Base-by-base conservation (phyloP, 2,113 vertebrate species). In the Cisticola juncidis region DNA sequence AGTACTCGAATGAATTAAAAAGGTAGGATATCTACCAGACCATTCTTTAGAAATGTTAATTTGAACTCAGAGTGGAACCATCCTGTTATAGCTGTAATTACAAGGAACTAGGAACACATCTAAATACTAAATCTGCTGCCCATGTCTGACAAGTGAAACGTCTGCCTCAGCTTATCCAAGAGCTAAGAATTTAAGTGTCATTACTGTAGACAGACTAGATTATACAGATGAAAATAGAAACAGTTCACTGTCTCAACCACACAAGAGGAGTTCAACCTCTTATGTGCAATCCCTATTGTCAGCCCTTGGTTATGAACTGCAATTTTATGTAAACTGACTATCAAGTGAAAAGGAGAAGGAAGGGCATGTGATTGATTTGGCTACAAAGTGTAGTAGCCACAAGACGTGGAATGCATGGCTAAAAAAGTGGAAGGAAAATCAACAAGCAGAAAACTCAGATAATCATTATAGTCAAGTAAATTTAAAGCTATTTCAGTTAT, bases 401-500 rank as follows among this genome's bases (percentile, higher is more conserved):
- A 1, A 26, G 17, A 69, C 13, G 77, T 0, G 0, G 13, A 80
- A 48, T 20, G 11, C 3, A 4, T 2, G 5, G 28, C 73, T 71
- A 45, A 62, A 73, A 81, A 68, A 22, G 13, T 8, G 35, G 28
- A 38, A 45, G 9, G 53, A 62, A 44, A 36, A 50, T 7, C 11
- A 86, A 21, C 23, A 33, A 38, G 53, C 4, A 81, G 35, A 35
- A 71, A 90, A 89, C 33, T 78, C 62, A 48, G 19, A 29, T 28
- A 50, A 65, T n/a, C 6, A 28, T 19, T 42, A 7, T 7, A 62
- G 24, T 57, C 11, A 65, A 72, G n/a, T 18, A 60, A 31, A n/a
- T 50, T 47, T 56, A 68, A 29, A 84, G 25, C 20, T 57, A 24
- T 26, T 58, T 64, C 25, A 51, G 13, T 79, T 77, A 42, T 38